Percentiles rank a stretch among this genome's conserved stretches.
These are phyloP conservation scores for Darwinula stevensoni DNA, from an alignment of 2,888 invertebrate genomes.

Conservation along the genomic window DNA sequence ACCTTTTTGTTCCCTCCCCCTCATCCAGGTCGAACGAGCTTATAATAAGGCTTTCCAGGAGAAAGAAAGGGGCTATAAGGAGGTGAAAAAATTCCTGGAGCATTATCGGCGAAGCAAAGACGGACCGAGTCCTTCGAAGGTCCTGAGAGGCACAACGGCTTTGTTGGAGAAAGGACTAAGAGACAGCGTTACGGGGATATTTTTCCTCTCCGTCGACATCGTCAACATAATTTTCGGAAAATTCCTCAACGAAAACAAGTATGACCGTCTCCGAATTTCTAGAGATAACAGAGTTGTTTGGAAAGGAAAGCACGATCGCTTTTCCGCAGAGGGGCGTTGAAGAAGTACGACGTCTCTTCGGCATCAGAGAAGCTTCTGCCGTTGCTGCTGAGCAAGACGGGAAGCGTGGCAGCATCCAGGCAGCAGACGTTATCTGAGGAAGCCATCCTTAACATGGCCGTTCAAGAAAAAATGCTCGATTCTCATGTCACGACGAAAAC, in stretches of 20 bases:
- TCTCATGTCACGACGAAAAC: too few species aligned
- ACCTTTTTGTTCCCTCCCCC: background rate
- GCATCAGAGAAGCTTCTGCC: too few species aligned
- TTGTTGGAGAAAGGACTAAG: background rate
- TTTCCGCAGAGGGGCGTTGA: too few species aligned
- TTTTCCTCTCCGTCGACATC: background rate
- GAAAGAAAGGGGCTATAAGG: conserved; percentile 1
- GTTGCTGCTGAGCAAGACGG: background rate
- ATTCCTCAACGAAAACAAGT: background rate
- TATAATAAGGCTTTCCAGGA: background rate
- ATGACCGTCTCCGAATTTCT: too few species aligned
- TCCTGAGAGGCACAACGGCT: background rate
- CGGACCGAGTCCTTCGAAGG: background rate
- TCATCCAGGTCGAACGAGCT: background rate
- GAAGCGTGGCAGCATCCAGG: too few species aligned
- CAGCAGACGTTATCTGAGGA: too few species aligned
- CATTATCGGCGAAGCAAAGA: background rate
- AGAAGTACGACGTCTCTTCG: too few species aligned
- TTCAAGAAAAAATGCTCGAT: too few species aligned
- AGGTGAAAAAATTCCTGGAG: conserved; percentile 2
- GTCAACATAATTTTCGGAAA: background rate
- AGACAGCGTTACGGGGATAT: background rate
- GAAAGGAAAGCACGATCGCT: too few species aligned
- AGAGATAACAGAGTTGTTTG: too few species aligned
- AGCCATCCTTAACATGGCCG: too few species aligned